These are phyloP conservation scores for Eupithecia tripunctaria DNA, from an alignment of 2,888 invertebrate species.

Conservation along the genomic window DNA sequence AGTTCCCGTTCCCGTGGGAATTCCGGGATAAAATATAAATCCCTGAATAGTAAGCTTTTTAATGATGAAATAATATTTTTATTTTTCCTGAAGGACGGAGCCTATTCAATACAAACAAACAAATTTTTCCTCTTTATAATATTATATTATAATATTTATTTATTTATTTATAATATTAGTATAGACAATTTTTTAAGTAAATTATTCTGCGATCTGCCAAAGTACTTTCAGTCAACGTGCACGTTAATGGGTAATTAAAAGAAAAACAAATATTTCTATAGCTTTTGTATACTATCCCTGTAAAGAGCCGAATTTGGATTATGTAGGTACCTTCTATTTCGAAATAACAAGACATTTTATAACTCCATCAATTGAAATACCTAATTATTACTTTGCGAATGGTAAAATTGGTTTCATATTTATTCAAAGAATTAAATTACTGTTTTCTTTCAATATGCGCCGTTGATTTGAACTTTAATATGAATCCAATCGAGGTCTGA, in stretches of 20 bases:
- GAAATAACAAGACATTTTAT: background rate
- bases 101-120: too few relatives aligned
- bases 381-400: background rate
- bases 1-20: too few relatives aligned
- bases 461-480: conserved; percentile 8
- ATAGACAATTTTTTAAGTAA: too few relatives aligned
- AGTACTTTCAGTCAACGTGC: too few relatives aligned
- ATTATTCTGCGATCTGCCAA: too few relatives aligned
- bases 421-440: conserved; percentile 7
- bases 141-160: too few relatives aligned
- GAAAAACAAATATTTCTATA: background rate
- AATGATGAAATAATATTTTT: too few relatives aligned
- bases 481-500: background rate
- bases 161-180: too few relatives aligned
- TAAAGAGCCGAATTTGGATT: background rate
- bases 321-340: background rate
- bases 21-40: too few relatives aligned
- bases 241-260: background rate
- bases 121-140: too few relatives aligned
- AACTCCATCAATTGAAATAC: background rate
- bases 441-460: conserved; percentile 17
- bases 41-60: too few relatives aligned
- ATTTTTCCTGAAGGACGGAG: too few relatives aligned
- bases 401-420: conserved; percentile 2
- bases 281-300: background rate